Evolutionary conservation across 35 echinoderm and acorn worm genomes (phyloP).

Genomic region (Ophiothrix spiculata): DNA sequence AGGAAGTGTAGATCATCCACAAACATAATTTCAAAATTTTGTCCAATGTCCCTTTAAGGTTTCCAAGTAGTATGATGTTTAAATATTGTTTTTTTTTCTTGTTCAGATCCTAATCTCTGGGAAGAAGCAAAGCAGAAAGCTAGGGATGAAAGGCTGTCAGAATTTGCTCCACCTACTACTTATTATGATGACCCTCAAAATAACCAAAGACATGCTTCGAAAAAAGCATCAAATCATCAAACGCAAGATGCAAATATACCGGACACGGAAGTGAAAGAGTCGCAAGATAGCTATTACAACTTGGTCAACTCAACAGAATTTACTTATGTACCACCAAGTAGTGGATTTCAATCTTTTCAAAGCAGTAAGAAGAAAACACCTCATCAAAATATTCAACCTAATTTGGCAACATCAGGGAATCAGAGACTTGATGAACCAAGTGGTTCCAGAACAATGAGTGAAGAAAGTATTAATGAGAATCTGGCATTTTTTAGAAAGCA

Average conservation of each 20-base stretch:
- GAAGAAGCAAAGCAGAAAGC: constrained; percentile 39
- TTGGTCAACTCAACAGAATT: neutral
- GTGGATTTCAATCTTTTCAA: neutral
- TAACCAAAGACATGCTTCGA: neutral
- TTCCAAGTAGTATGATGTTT: too few species aligned
- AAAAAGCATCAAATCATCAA: neutral
- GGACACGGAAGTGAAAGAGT: neutral
- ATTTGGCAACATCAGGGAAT: neutral
- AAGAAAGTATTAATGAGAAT: constrained; percentile 9
- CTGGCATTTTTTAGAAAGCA: constrained; percentile 49
- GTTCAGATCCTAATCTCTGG: constrained; percentile 57
- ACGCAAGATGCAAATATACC: neutral
- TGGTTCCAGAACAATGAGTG: neutral
- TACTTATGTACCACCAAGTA: neutral
- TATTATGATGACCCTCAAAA: constrained; percentile 13
- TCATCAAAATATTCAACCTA: neutral
- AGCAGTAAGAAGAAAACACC: neutral
- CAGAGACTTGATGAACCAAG: neutral
- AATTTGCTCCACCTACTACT: constrained; percentile 70
- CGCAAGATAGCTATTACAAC: neutral
- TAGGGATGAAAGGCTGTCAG: constrained; percentile 54
- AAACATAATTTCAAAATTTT: too few species aligned
- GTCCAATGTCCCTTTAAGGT: too few species aligned
- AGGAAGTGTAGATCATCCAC: too few species aligned
- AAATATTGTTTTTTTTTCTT: too few species aligned